phyloP scores from a whole-genome alignment of 2,113 vertebrate genomes.

The Tauraco erythrolophus region DNA sequence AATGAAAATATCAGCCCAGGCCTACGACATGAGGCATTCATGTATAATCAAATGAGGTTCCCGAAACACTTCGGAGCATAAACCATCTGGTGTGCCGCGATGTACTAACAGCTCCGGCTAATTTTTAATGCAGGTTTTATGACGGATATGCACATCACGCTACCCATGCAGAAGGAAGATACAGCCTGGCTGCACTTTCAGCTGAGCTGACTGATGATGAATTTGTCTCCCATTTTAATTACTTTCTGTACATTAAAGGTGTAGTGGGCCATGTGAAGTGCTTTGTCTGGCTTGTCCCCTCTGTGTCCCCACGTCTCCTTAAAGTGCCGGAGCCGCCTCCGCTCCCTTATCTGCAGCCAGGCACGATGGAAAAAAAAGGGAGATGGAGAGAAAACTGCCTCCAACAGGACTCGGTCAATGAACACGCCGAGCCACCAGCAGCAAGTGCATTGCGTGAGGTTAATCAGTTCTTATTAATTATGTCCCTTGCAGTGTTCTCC shows the following conservation, averaged over 20 bases:
- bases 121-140: constrained; percentile 59
- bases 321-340: not conserved
- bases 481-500: not conserved
- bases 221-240: constrained; percentile 59
- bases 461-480: constrained; percentile 56
- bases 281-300: not conserved
- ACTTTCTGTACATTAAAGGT: constrained; percentile 42
- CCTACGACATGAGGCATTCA: not conserved
- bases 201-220: constrained; percentile 3
- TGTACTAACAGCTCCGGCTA: constrained; percentile 50
- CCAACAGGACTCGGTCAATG: not conserved
- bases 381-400: not conserved
- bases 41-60: constrained; percentile 43
- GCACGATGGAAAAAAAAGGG: not conserved
- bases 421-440: not conserved
- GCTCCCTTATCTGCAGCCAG: not conserved
- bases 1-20: constrained; percentile 53
- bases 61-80: constrained; percentile 41
- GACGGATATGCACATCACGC: constrained; percentile 44
- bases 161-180: constrained; percentile 38
- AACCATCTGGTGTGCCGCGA: constrained; percentile 67
- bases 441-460: not conserved
- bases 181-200: not conserved
- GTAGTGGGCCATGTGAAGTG: constrained; percentile 36
- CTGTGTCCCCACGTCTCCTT: not conserved